Percentiles rank a stretch among this genome's conserved stretches.
These are phyloP conservation scores for Phrynocephalus guinanensis DNA, from an alignment of 2,797 vertebrate species.

Conservation along the genomic window DNA sequence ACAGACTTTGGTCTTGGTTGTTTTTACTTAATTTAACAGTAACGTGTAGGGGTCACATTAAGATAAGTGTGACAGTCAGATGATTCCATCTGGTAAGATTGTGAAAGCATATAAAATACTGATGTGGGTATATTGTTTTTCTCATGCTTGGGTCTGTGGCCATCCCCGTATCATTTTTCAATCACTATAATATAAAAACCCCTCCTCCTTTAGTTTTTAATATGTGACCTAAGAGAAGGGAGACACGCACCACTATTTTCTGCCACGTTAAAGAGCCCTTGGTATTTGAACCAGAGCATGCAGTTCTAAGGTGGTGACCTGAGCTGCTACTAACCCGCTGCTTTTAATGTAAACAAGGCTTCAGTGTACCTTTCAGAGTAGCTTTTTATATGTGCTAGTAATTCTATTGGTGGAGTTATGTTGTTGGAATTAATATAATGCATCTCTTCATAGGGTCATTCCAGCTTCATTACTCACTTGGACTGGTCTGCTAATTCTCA, in stretches of 20 bases:
- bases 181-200: neutral
- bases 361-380: conserved; percentile 6
- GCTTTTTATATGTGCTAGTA: conserved; percentile 32
- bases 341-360: conserved; percentile 25
- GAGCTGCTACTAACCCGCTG: neutral
- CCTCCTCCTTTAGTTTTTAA: neutral
- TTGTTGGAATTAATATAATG: neutral
- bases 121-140: neutral
- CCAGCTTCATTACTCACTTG: conserved; percentile 98
- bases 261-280: neutral
- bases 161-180: neutral
- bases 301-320: neutral
- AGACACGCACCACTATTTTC: neutral
- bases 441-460: conserved; percentile 88
- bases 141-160: neutral
- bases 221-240: neutral
- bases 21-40: no score
- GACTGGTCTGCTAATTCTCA: conserved; percentile 98
- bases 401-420: conserved; percentile 1
- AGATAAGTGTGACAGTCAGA: neutral
- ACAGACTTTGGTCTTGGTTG: no score
- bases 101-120: neutral
- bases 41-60: no score
- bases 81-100: neutral
- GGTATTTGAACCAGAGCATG: neutral